phyloP scores from a whole-genome alignment of 1,140 invertebrate genomes.

The Cardiocondyla obscurior region DNA sequence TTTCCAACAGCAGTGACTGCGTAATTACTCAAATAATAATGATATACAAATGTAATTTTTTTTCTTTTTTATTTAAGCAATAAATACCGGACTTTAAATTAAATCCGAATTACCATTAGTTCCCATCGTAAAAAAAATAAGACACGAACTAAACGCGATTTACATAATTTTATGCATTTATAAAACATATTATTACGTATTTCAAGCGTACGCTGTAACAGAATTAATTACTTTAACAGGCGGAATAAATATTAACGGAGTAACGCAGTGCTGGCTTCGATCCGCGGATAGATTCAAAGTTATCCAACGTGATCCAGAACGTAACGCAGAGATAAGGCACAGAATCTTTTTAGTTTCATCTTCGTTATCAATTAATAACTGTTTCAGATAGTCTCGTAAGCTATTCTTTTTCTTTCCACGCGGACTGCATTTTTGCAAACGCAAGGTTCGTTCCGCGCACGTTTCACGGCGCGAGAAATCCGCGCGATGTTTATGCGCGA shows the following conservation, averaged over 20 bases:
- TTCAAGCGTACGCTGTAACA: neutral
- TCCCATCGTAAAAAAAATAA: neutral
- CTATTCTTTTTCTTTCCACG: neutral
- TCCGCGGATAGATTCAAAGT: neutral
- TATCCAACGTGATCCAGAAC: neutral
- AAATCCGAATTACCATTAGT: neutral
- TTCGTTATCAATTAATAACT: neutral
- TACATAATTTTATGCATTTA: neutral
- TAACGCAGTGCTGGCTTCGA: neutral
- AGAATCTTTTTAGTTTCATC: neutral
- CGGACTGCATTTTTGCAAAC: neutral
- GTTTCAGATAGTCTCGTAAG: neutral
- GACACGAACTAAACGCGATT: neutral
- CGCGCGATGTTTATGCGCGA: neutral
- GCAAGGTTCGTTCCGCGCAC: neutral
- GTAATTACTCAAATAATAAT: slow-evolving; percentile 26
- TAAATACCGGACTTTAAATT: slow-evolving; percentile 12
- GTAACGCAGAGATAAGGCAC: neutral
- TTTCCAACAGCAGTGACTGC: neutral
- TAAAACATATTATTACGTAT: slow-evolving; percentile 6
- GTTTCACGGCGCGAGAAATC: neutral
- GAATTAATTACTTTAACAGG: neutral
- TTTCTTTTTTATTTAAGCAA: too few relatives aligned
- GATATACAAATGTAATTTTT: slow-evolving; percentile 42
- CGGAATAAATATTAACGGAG: neutral